phyloP scores from a whole-genome alignment of 1,140 invertebrate genomes.

The Drosophila melanica region DNA sequence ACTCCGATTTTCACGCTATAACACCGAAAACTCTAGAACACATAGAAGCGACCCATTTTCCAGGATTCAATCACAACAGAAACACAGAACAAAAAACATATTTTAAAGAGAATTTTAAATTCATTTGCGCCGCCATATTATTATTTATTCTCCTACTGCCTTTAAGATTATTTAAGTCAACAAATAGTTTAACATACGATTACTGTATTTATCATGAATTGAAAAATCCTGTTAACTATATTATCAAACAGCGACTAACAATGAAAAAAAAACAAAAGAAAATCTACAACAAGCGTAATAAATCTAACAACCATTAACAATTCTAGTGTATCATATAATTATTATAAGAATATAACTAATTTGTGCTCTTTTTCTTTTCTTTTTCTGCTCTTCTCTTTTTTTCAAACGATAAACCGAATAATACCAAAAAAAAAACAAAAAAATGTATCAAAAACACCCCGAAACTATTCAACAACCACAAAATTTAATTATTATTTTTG shows the following conservation, averaged over 20 bases:
- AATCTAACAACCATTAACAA: conserved; percentile 70
- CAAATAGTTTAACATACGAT: conserved; percentile 56
- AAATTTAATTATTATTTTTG: conserved; percentile 65
- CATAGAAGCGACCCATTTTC: conserved; percentile 32
- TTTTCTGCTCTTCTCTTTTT: conserved; percentile 84
- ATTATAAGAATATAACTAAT: conserved; percentile 81
- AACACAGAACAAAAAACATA: background rate
- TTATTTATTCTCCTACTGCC: conserved; percentile 57
- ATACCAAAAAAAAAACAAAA: conserved; percentile 26
- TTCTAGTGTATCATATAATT: conserved; percentile 71
- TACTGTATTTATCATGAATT: conserved; percentile 43
- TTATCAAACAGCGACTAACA: conserved; percentile 60
- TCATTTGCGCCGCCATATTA: conserved; percentile 72
- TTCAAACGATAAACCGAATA: conserved; percentile 55
- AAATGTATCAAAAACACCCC: background rate
- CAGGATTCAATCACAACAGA: conserved; percentile 19
- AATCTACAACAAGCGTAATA: conserved; percentile 40
- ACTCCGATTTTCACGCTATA: background rate
- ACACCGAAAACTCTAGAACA: conserved; percentile 28
- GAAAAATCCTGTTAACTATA: conserved; percentile 35
- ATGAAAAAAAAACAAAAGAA: conserved; percentile 30
- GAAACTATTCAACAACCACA: conserved; percentile 40
- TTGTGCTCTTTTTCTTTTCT: conserved; percentile 84
- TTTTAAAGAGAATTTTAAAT: conserved; percentile 32
- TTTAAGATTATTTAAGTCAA: conserved; percentile 65